A percentile compares a stretch with the other conserved stretches of the same genome.
These are phyloP conservation scores for Cottoperca gobio DNA, from an alignment of 2,797 vertebrate genomes.

Conservation along the genomic window DNA sequence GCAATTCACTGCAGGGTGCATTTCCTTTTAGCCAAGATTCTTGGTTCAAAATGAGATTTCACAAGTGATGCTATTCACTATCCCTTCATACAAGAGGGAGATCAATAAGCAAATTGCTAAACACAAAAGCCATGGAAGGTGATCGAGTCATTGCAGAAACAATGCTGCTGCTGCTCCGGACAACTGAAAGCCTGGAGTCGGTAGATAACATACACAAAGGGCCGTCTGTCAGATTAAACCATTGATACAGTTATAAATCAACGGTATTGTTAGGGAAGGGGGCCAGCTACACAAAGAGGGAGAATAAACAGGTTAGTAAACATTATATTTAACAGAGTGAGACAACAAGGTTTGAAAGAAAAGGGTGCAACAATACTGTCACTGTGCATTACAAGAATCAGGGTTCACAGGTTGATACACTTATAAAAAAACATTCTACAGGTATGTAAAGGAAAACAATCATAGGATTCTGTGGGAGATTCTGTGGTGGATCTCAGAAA, in stretches of 20 bases:
- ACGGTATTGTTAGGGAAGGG: background rate
- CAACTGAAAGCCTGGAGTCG: constrained; percentile 34
- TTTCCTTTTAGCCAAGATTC: background rate
- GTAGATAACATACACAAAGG: constrained; percentile 47
- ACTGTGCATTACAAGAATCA: background rate
- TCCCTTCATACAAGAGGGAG: background rate
- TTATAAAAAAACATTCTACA: background rate
- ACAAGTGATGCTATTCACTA: background rate
- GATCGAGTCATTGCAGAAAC: constrained; percentile 22
- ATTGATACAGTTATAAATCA: background rate
- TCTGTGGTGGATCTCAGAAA: background rate
- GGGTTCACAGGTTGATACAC: background rate
- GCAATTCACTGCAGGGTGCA: constrained; percentile 22
- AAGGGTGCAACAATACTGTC: background rate
- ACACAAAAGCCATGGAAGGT: constrained; percentile 20
- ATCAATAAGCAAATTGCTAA: constrained; percentile 35
- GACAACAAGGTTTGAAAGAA: background rate
- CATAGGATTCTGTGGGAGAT: background rate
- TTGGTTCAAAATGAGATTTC: background rate
- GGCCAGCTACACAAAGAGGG: background rate
- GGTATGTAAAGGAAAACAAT: background rate
- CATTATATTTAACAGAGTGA: background rate
- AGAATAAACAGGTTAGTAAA: no score
- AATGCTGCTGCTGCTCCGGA: background rate
- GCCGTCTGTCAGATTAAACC: background rate